phyloP scores from a whole-genome alignment of 2,888 invertebrate genomes.

The Sipha maydis region DNA sequence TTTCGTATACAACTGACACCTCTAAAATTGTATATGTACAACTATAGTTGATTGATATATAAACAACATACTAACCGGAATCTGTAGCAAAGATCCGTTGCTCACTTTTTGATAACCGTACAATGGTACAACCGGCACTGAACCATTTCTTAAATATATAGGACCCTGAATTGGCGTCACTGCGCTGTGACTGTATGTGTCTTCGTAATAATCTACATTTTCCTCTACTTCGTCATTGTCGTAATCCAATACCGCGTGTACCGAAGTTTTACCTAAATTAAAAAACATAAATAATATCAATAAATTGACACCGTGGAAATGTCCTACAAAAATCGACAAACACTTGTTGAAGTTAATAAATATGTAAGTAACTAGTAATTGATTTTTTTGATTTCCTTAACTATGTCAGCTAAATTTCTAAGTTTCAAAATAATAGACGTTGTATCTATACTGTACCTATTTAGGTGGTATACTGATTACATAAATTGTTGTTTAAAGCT shows the following conservation, averaged over 20 bases:
- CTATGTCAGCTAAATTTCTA: neutral
- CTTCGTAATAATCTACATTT: constrained; percentile 54
- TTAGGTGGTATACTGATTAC: neutral
- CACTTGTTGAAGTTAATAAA: too few relatives aligned
- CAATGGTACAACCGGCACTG: constrained; percentile 86
- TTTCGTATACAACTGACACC: neutral
- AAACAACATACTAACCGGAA: constrained; percentile 78
- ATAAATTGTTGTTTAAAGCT: neutral
- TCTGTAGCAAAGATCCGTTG: constrained; percentile 88
- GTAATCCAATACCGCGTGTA: constrained; percentile 80
- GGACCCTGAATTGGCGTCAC: constrained; percentile 90
- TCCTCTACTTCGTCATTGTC: constrained; percentile 73
- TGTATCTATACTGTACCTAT: neutral
- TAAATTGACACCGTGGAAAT: neutral
- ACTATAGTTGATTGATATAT: neutral
- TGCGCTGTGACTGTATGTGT: constrained; percentile 50
- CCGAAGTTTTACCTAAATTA: constrained; percentile 71
- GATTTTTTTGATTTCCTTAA: too few relatives aligned
- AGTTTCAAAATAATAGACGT: neutral
- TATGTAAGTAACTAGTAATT: too few relatives aligned
- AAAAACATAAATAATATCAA: neutral
- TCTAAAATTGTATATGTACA: neutral
- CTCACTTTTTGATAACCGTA: constrained; percentile 83
- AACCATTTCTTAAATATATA: constrained; percentile 81
- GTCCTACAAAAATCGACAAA: neutral